Evolutionary conservation across 2,113 vertebrate species (phyloP).

Genomic region (Nyctibius bracteatus): DNA sequence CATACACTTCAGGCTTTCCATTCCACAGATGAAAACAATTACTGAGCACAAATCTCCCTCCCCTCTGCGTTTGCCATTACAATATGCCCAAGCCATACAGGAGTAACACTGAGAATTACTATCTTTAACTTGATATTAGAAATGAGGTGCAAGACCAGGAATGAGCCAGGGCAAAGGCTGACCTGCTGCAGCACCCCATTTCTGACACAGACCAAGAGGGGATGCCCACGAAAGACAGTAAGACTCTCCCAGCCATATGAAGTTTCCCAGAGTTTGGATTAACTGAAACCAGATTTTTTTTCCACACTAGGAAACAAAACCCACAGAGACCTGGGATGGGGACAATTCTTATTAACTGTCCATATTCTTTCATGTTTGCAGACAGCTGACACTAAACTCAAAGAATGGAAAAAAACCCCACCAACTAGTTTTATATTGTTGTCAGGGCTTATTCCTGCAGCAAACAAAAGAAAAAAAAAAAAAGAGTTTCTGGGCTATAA

Average conservation of each 20-base stretch:
- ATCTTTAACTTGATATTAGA: background rate
- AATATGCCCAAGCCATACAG: background rate
- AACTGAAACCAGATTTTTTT: background rate
- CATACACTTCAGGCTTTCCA: background rate
- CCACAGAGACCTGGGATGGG: rapidly evolving
- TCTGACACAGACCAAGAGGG: background rate
- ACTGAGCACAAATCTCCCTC: background rate
- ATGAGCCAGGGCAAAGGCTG: background rate
- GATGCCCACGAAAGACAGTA: background rate
- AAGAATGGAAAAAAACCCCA: rapidly evolving
- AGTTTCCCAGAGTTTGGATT: background rate
- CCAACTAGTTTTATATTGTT: background rate
- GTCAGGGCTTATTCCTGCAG: background rate
- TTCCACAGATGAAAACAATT: background rate
- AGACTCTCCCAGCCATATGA: background rate
- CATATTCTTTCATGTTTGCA: background rate
- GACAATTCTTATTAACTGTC: background rate
- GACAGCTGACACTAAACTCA: background rate
- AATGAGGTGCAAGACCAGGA: background rate
- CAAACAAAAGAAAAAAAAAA: background rate
- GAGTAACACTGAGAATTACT: background rate
- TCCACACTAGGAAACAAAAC: background rate
- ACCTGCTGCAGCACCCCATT: background rate
- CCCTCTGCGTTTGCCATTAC: background rate
- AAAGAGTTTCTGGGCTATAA: background rate